Base-by-base conservation (phyloP, 2,113 vertebrate genomes). In the Tautogolabrus adspersus region DNA sequence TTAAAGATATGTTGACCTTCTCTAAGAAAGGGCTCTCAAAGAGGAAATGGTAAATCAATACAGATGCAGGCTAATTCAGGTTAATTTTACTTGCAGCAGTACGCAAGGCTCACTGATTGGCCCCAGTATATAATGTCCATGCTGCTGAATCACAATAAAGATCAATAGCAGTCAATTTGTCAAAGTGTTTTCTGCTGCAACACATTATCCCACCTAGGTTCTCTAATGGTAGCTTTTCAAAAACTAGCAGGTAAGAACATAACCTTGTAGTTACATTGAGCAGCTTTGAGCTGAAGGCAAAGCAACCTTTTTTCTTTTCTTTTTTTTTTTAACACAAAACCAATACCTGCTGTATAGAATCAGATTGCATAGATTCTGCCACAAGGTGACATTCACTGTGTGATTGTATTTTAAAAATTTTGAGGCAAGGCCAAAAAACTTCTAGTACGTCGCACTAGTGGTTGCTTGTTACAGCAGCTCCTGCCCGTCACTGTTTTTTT, bases 31-130 rank as follows among this genome's bases (percentile, higher is more conserved):
- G 7, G 21, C 16, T 15, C 68, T 59, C 16, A 13, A 58, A 70
- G 51, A 60, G 66, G 30, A 67, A 74, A 72, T 6, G 3, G 38
- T 9, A 34, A 83, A 79, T 87, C 83, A 66, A 80, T 83, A 65
- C 47, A 47, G 74, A 64, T 11, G 42, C 38, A 63, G 72, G 47
- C n/a, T 79, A 75, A 82, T 84, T 47, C 55, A 76, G 56, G 71
- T 68, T 77, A 68, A 85, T 90, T 71, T 67, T 26, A 52, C 59
- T 30, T 57, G 37, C 56, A 38, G 56, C 16, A 40, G 67, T 55
- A 42, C 57, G 23, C 51, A 47, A 77, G 67, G 59, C 37, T 49
- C 15, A 46, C 13, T 63, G 65, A 65, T 57, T 63, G 30, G 8
- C n/a, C 57, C 6, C 54, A 37, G 46, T 47, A 79, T 72, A 68